Percentiles rank a stretch among this genome's conserved stretches.
phyloP scores from a whole-genome alignment of 2,113 vertebrate species.

The Halichoeres trimaculatus region DNA sequence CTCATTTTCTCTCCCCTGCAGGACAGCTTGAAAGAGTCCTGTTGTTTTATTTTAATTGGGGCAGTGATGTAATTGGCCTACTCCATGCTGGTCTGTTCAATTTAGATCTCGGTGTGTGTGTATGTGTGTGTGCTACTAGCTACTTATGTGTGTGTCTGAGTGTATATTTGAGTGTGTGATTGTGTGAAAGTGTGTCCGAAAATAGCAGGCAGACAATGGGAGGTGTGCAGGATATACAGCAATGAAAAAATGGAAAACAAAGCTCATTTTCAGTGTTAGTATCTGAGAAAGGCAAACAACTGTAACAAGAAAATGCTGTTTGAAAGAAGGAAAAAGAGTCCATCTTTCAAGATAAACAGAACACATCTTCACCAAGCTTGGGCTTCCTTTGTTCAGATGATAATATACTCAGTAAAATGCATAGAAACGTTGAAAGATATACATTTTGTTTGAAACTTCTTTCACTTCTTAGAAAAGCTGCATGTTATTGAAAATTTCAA shows the following conservation, averaged over 20 bases:
- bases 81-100: conserved; percentile 80
- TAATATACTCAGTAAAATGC: background rate
- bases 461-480: no score
- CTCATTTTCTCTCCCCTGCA: conserved; percentile 81
- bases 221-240: background rate
- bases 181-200: background rate
- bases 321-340: background rate
- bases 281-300: conserved; percentile 4
- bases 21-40: conserved; percentile 81
- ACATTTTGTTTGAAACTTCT: no score
- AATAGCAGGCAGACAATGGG: conserved; percentile 1
- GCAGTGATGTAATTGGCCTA: conserved; percentile 81
- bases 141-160: conserved; percentile 6
- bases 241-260: conserved; percentile 5
- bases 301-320: background rate
- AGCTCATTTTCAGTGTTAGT: conserved; percentile 12
- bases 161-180: conserved; percentile 1
- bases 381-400: background rate
- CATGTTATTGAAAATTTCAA: no score
- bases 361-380: background rate
- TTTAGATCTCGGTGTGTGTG: conserved; percentile 66
- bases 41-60: conserved; percentile 85
- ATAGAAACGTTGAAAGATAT: no score
- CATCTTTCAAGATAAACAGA: background rate
- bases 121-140: conserved; percentile 14